These are phyloP conservation scores for Chiloscyllium plagiosum DNA, from an alignment of 2,113 vertebrate genomes.

Conservation along the genomic window DNA sequence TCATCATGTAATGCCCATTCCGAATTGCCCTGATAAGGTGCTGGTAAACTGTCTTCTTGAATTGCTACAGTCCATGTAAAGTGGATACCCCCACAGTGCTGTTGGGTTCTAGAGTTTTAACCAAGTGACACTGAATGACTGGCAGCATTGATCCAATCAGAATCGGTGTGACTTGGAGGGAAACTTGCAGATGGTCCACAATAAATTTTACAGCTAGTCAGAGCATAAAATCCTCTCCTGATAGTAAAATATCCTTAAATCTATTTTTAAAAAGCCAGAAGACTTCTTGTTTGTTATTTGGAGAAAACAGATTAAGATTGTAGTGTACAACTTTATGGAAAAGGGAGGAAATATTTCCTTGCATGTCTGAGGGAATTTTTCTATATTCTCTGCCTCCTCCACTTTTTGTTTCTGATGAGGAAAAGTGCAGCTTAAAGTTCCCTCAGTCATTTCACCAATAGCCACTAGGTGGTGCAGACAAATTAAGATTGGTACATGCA, in stretches of 20 bases:
- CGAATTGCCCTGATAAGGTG: too few relatives aligned
- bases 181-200: not conserved
- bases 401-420: not conserved
- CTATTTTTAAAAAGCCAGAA: not conserved
- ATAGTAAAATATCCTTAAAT: not conserved
- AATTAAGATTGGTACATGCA: not conserved
- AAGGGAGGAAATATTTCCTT: not conserved
- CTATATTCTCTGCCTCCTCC: not conserved
- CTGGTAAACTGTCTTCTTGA: too few relatives aligned
- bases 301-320: not conserved
- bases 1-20: too few relatives aligned
- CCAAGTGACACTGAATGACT: too few relatives aligned
- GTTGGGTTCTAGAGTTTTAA: too few relatives aligned
- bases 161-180: too few relatives aligned
- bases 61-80: too few relatives aligned
- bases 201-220: not conserved
- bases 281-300: not conserved
- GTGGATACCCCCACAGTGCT: too few relatives aligned
- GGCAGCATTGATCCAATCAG: too few relatives aligned
- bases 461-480: slow-evolving; percentile 10
- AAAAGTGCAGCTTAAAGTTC: not conserved
- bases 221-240: not conserved
- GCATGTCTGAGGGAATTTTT: not conserved
- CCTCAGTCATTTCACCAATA: not conserved
- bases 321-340: not conserved